Percentiles rank a stretch among this genome's conserved stretches.
Conservation (phyloP, 2,888 invertebrate genomes). For the Drosophila stalkeri region DNA sequence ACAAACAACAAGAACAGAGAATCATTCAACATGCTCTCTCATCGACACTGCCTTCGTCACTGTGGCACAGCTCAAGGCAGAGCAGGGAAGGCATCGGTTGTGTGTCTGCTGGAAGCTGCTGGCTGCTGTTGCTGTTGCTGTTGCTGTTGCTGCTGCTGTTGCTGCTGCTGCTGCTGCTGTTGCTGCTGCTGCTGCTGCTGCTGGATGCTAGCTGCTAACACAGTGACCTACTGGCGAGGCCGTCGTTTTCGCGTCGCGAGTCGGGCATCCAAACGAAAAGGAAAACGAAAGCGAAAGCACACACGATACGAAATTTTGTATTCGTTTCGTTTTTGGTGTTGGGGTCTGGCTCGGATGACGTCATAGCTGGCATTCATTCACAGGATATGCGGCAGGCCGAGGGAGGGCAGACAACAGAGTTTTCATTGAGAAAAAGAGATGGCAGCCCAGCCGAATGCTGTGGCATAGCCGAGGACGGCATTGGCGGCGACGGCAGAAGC, state of each 20-base stretch:
- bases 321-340: not conserved
- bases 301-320: not conserved
- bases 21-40: constrained; percentile 10
- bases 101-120: constrained; percentile 39
- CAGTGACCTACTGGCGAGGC: constrained; percentile 83
- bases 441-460: constrained; percentile 3
- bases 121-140: no score
- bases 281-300: constrained; percentile 10
- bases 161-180: constrained; percentile 31
- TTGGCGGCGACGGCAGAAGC: not conserved
- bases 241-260: constrained; percentile 33
- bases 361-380: constrained; percentile 84
- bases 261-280: not conserved
- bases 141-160: no score
- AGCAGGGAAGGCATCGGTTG: constrained; percentile 34
- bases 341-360: constrained; percentile 67
- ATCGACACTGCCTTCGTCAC: not conserved
- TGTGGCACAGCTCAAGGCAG: not conserved
- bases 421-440: constrained; percentile 17
- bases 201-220: constrained; percentile 74
- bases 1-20: not conserved
- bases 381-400: constrained; percentile 67
- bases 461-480: not conserved
- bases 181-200: constrained; percentile 25
- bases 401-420: constrained; percentile 5